Evolutionary conservation across 2,888 invertebrate species (phyloP).

Genomic region (Xanthia togata): DNA sequence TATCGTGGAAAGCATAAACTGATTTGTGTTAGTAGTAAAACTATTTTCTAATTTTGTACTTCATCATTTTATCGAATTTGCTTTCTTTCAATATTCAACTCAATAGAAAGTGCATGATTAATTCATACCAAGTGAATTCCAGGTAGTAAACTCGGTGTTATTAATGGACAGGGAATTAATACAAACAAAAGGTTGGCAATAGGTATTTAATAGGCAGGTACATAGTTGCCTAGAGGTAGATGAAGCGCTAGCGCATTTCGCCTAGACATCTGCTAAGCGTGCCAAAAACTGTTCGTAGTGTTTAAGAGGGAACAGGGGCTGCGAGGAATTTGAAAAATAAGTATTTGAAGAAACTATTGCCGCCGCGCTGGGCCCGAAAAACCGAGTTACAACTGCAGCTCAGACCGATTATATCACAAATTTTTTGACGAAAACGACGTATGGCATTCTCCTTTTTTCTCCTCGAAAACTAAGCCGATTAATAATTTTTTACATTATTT

Average conservation of each 20-base stretch:
- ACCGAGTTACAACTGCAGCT: no score
- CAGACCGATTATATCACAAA: no score
- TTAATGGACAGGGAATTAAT: conserved; percentile 14
- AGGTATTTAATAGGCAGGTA: background rate
- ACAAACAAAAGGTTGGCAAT: background rate
- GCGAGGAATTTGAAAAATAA: no score
- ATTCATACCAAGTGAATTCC: background rate
- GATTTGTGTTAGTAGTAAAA: conserved; percentile 2
- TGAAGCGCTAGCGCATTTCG: background rate
- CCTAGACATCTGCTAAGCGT: conserved; percentile 15
- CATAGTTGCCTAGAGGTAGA: background rate
- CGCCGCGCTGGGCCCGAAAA: no score
- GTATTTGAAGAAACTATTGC: no score
- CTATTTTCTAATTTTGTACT: background rate
- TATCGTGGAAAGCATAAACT: background rate
- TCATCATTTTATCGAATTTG: background rate
- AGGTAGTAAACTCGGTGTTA: background rate
- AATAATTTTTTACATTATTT: no score
- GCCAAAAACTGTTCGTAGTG: conserved; percentile 31
- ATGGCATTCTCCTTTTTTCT: no score
- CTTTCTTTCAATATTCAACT: conserved; percentile 5
- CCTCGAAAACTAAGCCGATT: no score
- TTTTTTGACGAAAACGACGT: no score
- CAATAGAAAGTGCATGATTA: conserved; percentile 5
- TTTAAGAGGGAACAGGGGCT: no score